Conservation (phyloP, 2,113 vertebrate genomes). For the Sminthopsis crassicaudata region DNA sequence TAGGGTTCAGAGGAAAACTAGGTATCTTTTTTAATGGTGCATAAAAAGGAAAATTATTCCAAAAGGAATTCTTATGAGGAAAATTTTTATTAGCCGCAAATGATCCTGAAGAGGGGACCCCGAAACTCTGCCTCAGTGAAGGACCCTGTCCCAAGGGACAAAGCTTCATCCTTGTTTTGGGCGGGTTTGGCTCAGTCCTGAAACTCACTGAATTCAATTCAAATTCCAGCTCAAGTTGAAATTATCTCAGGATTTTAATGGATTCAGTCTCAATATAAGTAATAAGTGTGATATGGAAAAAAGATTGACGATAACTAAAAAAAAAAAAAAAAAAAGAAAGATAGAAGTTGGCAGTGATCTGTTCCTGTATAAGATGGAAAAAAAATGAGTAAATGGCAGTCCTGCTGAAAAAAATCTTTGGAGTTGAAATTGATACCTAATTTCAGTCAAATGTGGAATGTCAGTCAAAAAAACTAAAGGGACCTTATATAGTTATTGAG, state of each 20-base stretch:
- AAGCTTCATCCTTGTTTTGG: no score
- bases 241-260: neutral
- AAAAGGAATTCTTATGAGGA: no score
- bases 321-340: neutral
- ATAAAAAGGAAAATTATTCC: no score
- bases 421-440: neutral
- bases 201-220: no score
- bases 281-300: neutral
- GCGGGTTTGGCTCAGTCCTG: no score
- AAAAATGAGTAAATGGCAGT: neutral
- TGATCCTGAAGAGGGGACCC: no score
- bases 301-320: neutral
- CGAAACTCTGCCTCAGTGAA: no score
- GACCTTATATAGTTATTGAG: neutral
- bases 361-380: neutral
- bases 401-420: neutral
- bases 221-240: no score
- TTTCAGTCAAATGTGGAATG: neutral
- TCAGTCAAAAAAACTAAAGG: neutral
- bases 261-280: neutral
- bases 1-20: no score
- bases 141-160: no score
- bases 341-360: neutral
- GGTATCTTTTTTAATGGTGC: no score
- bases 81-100: no score